Base-by-base conservation (phyloP, 2,888 invertebrate genomes). In the Orthosia gracilis region DNA sequence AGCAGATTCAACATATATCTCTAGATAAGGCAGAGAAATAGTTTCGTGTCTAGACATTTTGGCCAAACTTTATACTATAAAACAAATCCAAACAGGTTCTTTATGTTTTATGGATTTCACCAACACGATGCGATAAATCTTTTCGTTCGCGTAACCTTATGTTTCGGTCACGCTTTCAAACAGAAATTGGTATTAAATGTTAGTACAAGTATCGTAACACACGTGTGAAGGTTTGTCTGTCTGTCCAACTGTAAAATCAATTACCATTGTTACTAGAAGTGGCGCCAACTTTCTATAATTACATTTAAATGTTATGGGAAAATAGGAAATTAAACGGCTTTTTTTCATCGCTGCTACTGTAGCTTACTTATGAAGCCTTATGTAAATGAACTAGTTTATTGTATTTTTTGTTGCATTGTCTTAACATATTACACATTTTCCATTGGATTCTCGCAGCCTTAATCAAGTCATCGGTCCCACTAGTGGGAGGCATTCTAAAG, bases 91-190 rank as follows among this genome's bases (percentile, higher is more conserved):
- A 69, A 82, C 80, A 26, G 58, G 82, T 80, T 78, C 40, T 62
- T 11, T 57, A 57, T 47, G 45, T 68, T 54, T 7, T 31, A 58
- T 40, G 57, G 65, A 75, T 54, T 68, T 50, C 62, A 13, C 70
- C 31, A 49, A 31, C 62, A n/a, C 52, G 23, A 58, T 40, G 69
- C 40, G 11, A 70, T 71, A 55, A 55, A 69, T 79, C 65, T 69
- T 45, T 26, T 40, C 54, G 17, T 78, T 83, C 81, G 76, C 79
- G 75, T 83, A 82, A 79, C 83, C 75, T 69, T 65, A 47, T 5
- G 68, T 63, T 18, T 63, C 23, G 52, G 82, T 69, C 76, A 83
- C 83, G 80, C 82, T 82, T 82, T 82, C 57, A 79, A 74, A 78
- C 62, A 55, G 52, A 63, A 61, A 31, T 61, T 61, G 59, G 50